Evolutionary conservation across 1,140 invertebrate species (phyloP).

Genomic region (Rhagoletis zephyria): DNA sequence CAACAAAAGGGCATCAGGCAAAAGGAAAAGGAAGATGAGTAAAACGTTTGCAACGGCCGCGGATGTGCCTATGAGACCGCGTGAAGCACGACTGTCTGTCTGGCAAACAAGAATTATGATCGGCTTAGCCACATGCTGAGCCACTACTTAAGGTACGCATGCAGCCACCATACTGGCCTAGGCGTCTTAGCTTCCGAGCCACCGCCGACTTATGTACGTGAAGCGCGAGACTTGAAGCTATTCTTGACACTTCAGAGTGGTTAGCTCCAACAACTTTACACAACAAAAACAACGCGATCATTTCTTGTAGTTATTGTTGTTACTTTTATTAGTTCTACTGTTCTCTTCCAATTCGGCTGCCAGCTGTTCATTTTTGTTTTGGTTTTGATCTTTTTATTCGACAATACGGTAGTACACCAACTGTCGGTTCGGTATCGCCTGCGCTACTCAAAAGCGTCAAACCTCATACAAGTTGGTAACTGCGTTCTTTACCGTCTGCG

Average conservation of each 20-base stretch:
- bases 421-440: slow-evolving; percentile 5
- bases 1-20: slow-evolving; percentile 21
- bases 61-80: not conserved
- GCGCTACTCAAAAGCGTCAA: not conserved
- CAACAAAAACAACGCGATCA: not conserved
- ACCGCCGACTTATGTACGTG: not conserved
- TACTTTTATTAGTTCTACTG: not conserved
- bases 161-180: slow-evolving; percentile 35
- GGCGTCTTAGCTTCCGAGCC: slow-evolving; percentile 11
- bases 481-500: slow-evolving; percentile 10
- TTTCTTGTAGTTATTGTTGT: slow-evolving; percentile 1
- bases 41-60: not conserved
- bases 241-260: slow-evolving; percentile 41
- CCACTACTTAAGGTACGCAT: slow-evolving; percentile 56
- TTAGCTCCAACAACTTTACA: slow-evolving; percentile 14
- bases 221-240: slow-evolving; percentile 9
- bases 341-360: not conserved
- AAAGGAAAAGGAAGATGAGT: not conserved
- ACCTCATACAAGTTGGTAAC: not conserved
- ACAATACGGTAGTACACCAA: slow-evolving; percentile 26
- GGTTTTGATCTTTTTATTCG: not conserved
- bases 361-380: slow-evolving; percentile 21
- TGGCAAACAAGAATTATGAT: slow-evolving; percentile 74
- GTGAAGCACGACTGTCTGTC: slow-evolving; percentile 59
- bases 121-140: slow-evolving; percentile 73